Base-by-base conservation (phyloP, 2,888 invertebrate genomes). In the Drosophila greeni region DNA sequence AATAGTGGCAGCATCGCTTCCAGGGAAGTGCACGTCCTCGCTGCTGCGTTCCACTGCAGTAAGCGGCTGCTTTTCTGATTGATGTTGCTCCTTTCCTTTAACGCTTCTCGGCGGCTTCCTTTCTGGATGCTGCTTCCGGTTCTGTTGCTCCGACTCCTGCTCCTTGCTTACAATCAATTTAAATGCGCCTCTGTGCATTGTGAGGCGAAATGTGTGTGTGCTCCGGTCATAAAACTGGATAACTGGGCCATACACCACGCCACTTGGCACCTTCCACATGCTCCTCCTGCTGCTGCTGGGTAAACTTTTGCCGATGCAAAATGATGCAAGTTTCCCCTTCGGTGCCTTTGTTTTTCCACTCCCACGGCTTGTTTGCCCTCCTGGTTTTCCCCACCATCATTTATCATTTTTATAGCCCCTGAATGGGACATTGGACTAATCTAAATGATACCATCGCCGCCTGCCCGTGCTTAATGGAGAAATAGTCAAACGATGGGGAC, bases 161-260 rank as follows among this genome's bases (percentile, higher is more conserved):
- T 40, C 14, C 47, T 66, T 73, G 82, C 77, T 79, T 72, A 82
- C 84, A 79, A 79, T 79, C 79, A 79, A 79, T 79, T 79, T 79
- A 79, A 79, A 79, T 84, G 79, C 70, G 79, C 79, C 84, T 82
- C 64, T 70, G 79, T 79, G 79, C 79, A 84, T 84, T 84, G 84
- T 77, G 72, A 29, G 55, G 36, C 36, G 26, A 68, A 83, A 69
- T 9, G 70, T 75, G 75, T 34, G 45, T 31, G 29, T 20, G 9
- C 31, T 18, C 14, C 47, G 62, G 55, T 75, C 77, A 72, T 83
- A 81, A 77, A 77, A 81, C 52, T 68, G 82, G 75, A 77, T 78
- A 75, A 75, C 70, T 81, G 70, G 82, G 82, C 48, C 77, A 49
- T 62, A 29, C 14, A 40, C 40, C 26, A 45, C 14, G 52, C 52